A percentile compares a stretch with the other conserved stretches of the same genome.
These are phyloP conservation scores for Meloidogyne exigua DNA, from an alignment of 1,140 invertebrate species.

Conservation along the genomic window DNA sequence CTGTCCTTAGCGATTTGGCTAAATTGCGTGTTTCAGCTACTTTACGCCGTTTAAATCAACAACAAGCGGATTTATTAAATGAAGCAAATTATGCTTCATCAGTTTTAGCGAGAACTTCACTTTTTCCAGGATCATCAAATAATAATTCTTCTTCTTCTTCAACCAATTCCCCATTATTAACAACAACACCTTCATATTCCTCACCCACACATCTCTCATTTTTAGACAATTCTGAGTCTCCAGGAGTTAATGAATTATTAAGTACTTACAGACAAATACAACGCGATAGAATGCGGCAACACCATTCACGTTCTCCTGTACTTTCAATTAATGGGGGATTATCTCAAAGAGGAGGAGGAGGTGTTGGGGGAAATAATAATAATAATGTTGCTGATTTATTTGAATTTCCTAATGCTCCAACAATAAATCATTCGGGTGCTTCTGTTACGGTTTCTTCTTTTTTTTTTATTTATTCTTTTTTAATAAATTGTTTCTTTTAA, in stretches of 20 bases:
- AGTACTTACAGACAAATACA: background rate
- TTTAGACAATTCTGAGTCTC: background rate
- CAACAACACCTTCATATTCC: background rate
- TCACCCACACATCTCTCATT: background rate
- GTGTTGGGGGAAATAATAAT: background rate
- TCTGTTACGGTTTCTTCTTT: slow-evolving; percentile 1
- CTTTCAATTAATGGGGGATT: background rate
- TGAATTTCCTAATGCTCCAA: slow-evolving; percentile 7
- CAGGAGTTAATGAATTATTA: background rate
- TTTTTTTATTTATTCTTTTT: background rate
- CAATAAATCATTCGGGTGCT: slow-evolving; percentile 11
- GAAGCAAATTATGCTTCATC: background rate
- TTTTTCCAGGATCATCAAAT: background rate
- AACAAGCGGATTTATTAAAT: background rate
- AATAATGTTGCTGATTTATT: background rate
- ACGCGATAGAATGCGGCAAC: background rate
- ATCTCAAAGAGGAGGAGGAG: background rate
- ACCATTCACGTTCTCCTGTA: background rate
- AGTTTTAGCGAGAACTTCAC: background rate
- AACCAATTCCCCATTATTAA: background rate
- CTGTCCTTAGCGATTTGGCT: background rate
- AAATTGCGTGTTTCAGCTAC: background rate
- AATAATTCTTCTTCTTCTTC: too few relatives aligned
- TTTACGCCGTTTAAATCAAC: background rate
- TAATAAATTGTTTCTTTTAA: background rate